Evolutionary conservation across 1,140 invertebrate species (phyloP).

Genomic region (Oryctes rhinoceros): DNA sequence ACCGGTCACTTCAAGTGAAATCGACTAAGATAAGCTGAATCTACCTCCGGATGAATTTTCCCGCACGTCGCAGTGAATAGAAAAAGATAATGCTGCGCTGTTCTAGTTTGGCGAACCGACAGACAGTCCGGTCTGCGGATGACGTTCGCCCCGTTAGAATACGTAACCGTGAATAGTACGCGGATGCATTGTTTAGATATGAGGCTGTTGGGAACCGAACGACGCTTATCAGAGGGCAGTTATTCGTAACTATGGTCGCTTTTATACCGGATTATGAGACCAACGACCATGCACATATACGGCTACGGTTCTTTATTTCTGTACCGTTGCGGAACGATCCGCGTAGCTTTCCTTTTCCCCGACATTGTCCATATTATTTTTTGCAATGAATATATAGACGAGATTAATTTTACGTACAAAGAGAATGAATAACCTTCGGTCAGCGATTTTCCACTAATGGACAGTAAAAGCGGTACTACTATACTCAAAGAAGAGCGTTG

Average conservation of each 20-base stretch:
- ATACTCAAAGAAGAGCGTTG: too few species aligned
- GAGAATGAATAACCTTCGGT: background rate
- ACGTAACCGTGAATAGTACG: slow-evolving; percentile 2
- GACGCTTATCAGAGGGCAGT: slow-evolving; percentile 36
- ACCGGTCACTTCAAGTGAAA: slow-evolving; percentile 41
- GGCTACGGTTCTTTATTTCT: slow-evolving; percentile 10
- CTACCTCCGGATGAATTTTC: background rate
- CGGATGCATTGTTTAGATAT: slow-evolving; percentile 37
- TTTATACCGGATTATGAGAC: slow-evolving; percentile 26
- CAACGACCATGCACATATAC: slow-evolving; percentile 23
- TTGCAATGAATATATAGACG: background rate
- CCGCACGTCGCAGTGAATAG: background rate
- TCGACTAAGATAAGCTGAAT: slow-evolving; percentile 40
- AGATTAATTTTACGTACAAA: slow-evolving; percentile 22
- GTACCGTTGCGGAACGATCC: slow-evolving; percentile 15
- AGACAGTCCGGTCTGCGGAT: background rate
- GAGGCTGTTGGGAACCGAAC: slow-evolving; percentile 27
- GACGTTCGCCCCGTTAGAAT: background rate
- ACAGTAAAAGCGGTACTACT: background rate
- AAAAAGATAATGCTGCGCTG: background rate
- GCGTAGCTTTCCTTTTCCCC: background rate
- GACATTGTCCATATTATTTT: background rate
- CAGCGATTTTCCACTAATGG: background rate
- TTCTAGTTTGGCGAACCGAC: background rate
- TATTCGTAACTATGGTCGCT: slow-evolving; percentile 37